Base-by-base conservation (phyloP, 2,888 invertebrate species). In the Strigamia transsilvanica region DNA sequence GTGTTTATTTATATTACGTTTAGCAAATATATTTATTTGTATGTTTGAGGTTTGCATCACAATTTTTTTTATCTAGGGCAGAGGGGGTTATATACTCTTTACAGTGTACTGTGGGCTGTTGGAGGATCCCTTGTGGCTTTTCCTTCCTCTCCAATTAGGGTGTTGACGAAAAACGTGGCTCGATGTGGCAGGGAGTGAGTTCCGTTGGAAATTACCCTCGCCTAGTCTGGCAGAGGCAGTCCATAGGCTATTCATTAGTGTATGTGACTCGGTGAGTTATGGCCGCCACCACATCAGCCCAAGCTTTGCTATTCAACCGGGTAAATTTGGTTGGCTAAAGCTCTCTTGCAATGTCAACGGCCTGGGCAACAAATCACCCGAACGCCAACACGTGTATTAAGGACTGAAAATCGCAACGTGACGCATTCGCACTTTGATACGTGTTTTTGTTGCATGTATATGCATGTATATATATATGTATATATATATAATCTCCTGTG, bases 261-360 rank as follows among this genome's bases (percentile, higher is more conserved):
- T 66, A 23, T 66, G 61, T 66, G 61, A 66, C 61, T 66, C 61
- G 61, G 61, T 66, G 61, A 66, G 61, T 66, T 66, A 66, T 66
- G 61, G 61, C 61, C 61, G 61, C 61, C 61, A 66, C 61, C 61
- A 66, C 61, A 66, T 66, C 61, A 66, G 61, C 61, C 61, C 61
- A 66, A 66, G 61, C 61, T 66, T 66, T 66, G 61, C 61, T 66
- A 66, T 66, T 66, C 61, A 66, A 66, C 61, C 61, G 61, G 18
- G 61, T 66, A 66, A 66, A 66, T 66, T 66, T 66, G 61, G 61
- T 66, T 66, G 61, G 61, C 61, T 66, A 66, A 66, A 66, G 61
- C 61, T 66, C 61, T 66, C 61, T 66, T 18, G 61, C 61, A 66
- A 66, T 66, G 61, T 66, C 61, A 66, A 66, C 61, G 61, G 61